Evolutionary conservation across 30 jellyfish, hydroid and myxozoan genomes (phyloP).

Genomic region (Hydra vulgaris): DNA sequence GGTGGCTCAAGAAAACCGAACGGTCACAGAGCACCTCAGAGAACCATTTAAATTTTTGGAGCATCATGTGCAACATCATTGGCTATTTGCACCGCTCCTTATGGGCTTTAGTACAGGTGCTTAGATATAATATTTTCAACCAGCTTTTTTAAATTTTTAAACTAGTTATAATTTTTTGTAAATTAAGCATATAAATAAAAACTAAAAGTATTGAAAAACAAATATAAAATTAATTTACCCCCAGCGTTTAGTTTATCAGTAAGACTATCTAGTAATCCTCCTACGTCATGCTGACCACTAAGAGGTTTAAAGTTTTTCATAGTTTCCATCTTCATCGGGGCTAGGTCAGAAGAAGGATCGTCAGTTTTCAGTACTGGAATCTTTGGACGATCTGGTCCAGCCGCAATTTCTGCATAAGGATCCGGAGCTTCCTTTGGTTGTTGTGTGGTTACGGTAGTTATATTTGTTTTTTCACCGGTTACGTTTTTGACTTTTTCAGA

Average conservation of each 20-base stretch:
- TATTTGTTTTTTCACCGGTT: slow-evolving; percentile 20
- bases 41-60: no score
- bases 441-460: slow-evolving; percentile 10
- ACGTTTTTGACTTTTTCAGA: slow-evolving; percentile 18
- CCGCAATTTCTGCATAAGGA: slow-evolving; percentile 98
- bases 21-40: no score
- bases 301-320: slow-evolving; percentile 11
- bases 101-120: no score
- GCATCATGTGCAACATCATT: no score
- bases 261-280: slow-evolving; percentile 80
- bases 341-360: slow-evolving; percentile 6
- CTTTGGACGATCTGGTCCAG: slow-evolving; percentile 96
- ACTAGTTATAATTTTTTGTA: no score
- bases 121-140: no score
- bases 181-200: no score
- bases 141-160: no score
- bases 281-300: slow-evolving; percentile 81
- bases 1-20: no score
- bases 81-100: no score
- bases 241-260: slow-evolving; percentile 76
- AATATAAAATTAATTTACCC: slow-evolving; percentile 34
- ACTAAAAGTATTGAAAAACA: neutral
- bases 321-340: slow-evolving; percentile 22
- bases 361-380: slow-evolving; percentile 82
- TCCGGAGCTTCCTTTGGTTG: slow-evolving; percentile 34